These are phyloP conservation scores for Conger conger DNA, from an alignment of 2,113 vertebrate species.

Conservation along the genomic window DNA sequence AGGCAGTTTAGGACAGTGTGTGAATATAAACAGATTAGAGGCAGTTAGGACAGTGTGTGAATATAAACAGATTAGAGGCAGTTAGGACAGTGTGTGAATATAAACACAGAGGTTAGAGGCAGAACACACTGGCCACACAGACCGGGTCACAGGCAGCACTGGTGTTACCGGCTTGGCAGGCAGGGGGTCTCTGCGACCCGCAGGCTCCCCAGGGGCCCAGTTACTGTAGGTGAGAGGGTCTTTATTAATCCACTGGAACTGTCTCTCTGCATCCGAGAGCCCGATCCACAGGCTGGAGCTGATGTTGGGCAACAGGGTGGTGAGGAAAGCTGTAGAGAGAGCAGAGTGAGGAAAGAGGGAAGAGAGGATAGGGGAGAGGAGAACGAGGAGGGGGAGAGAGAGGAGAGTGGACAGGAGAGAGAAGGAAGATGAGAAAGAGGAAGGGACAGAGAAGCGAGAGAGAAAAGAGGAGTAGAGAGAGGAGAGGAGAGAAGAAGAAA, in stretches of 20 bases:
- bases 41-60: no score
- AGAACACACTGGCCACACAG: no score
- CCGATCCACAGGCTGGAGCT: conserved; percentile 88
- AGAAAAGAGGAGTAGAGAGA: no score
- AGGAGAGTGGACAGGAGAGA: no score
- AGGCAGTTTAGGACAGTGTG: no score
- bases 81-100: no score
- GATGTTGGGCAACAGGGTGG: conserved; percentile 80
- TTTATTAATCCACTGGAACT: conserved; percentile 83
- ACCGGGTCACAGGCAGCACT: conserved; percentile 58
- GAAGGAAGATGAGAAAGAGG: no score
- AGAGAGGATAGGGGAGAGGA: background rate
- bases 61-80: background rate
- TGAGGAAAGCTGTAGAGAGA: conserved; percentile 79
- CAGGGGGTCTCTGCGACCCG: conserved; percentile 74
- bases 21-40: background rate
- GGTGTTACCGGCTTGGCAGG: conserved; percentile 65
- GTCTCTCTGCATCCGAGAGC: conserved; percentile 80
- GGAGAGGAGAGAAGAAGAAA: no score
- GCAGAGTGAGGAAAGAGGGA: background rate
- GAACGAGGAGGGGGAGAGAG: no score
- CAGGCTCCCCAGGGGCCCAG: conserved; percentile 90
- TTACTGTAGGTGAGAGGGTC: conserved; percentile 79
- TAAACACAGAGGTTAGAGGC: no score
- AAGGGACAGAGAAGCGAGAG: background rate